Evolutionary conservation across 2,797 vertebrate species (phyloP).

Genomic region (Esox masquinongy): DNA sequence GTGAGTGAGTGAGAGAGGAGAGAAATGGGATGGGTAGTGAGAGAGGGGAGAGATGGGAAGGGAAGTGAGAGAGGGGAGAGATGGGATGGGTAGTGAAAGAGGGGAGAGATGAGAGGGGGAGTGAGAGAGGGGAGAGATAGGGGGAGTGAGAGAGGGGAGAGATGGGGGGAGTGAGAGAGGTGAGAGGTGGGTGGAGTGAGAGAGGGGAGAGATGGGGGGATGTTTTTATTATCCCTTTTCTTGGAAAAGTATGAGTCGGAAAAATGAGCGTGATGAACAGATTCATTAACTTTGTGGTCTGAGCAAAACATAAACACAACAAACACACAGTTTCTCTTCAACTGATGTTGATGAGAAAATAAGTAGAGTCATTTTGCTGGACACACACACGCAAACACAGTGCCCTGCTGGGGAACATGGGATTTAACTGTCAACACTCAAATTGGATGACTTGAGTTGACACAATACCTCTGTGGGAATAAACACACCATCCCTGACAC

Average conservation of each 20-base stretch:
- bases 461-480: slow-evolving; percentile 6
- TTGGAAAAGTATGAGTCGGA: no score
- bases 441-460: slow-evolving; percentile 16
- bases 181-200: background rate
- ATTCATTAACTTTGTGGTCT: slow-evolving; percentile 17
- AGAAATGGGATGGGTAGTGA: background rate
- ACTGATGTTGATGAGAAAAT: background rate
- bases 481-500: background rate
- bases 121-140: background rate
- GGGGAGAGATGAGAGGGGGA: background rate
- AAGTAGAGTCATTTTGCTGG: background rate
- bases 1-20: background rate
- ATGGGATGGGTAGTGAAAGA: background rate
- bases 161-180: background rate
- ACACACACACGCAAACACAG: slow-evolving; percentile 14
- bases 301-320: slow-evolving; percentile 12
- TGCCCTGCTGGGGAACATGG: background rate
- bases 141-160: background rate
- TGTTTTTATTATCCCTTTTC: no score
- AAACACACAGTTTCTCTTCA: background rate
- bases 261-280: slow-evolving; percentile 9
- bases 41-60: slow-evolving; percentile 16
- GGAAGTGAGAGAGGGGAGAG: slow-evolving; percentile 5
- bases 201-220: background rate
- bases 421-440: slow-evolving; percentile 7